Conservation (phyloP, 2,888 invertebrate genomes). For the Eristalis tenax region DNA sequence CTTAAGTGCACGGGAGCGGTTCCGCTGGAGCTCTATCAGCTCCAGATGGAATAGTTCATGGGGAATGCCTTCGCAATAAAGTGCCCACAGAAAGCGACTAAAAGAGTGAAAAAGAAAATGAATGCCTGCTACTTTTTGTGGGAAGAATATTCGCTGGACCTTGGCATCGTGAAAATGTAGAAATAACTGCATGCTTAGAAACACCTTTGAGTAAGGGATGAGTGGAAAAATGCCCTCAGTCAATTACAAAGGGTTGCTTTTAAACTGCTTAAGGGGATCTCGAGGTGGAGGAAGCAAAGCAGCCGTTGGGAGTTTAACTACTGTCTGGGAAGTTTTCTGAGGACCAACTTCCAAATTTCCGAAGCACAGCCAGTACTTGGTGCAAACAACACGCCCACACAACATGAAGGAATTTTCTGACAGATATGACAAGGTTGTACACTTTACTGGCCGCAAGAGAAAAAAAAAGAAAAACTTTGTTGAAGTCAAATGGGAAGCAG, state of each 20-base stretch:
- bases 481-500: too few relatives aligned
- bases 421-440: too few relatives aligned
- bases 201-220: background rate
- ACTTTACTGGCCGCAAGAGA: too few relatives aligned
- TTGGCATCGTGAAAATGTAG: background rate
- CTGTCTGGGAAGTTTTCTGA: too few relatives aligned
- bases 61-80: background rate
- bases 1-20: background rate
- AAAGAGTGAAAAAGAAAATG: background rate
- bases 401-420: too few relatives aligned
- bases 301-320: background rate
- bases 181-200: background rate
- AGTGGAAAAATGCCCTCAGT: background rate
- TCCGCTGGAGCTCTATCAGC: background rate
- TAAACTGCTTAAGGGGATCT: background rate
- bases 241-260: background rate
- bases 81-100: background rate
- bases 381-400: too few relatives aligned
- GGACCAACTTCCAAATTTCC: too few relatives aligned
- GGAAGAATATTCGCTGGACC: background rate
- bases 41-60: conserved; percentile 8
- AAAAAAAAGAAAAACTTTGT: too few relatives aligned
- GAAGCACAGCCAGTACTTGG: too few relatives aligned
- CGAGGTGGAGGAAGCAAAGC: background rate
- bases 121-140: background rate